phyloP scores from a whole-genome alignment of 2,888 invertebrate genomes.

The Ornithoptera alexandrae region DNA sequence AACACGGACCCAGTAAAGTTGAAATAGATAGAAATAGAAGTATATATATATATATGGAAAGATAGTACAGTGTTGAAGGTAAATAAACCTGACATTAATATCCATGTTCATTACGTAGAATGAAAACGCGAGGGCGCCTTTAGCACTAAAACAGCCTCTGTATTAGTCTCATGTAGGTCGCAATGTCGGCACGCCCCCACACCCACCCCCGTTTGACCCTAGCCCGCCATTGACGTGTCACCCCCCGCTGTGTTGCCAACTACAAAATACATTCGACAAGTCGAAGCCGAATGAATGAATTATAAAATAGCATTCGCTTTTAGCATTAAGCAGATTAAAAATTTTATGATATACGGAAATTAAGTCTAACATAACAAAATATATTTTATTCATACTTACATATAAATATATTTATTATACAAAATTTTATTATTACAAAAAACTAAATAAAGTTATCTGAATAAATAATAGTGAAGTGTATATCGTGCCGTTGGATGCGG shows the following conservation, averaged over 20 bases:
- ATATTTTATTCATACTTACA: too few relatives aligned
- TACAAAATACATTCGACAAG: neutral
- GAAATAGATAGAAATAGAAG: neutral
- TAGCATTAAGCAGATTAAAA: neutral
- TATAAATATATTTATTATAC: too few relatives aligned
- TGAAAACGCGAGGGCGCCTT: slow-evolving; percentile 47
- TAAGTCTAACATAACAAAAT: neutral
- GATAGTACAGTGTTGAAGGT: slow-evolving; percentile 10
- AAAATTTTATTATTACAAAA: too few relatives aligned
- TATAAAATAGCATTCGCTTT: neutral
- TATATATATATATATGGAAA: neutral
- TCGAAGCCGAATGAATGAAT: neutral
- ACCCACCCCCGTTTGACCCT: slow-evolving; percentile 47
- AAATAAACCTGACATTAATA: slow-evolving; percentile 29
- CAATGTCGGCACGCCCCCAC: slow-evolving; percentile 51
- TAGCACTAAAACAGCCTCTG: slow-evolving; percentile 54
- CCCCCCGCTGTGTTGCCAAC: slow-evolving; percentile 38
- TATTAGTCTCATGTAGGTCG: slow-evolving; percentile 61
- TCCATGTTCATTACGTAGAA: slow-evolving; percentile 33
- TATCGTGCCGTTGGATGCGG: too few relatives aligned
- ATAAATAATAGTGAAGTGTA: too few relatives aligned
- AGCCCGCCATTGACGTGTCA: slow-evolving; percentile 57
- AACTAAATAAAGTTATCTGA: too few relatives aligned
- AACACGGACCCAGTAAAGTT: too few relatives aligned
- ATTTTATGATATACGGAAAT: neutral